Evolutionary conservation across 2,888 invertebrate genomes (phyloP), one percentile per base, ranked within the genome.

Genomic region (Melieria picta): DNA sequence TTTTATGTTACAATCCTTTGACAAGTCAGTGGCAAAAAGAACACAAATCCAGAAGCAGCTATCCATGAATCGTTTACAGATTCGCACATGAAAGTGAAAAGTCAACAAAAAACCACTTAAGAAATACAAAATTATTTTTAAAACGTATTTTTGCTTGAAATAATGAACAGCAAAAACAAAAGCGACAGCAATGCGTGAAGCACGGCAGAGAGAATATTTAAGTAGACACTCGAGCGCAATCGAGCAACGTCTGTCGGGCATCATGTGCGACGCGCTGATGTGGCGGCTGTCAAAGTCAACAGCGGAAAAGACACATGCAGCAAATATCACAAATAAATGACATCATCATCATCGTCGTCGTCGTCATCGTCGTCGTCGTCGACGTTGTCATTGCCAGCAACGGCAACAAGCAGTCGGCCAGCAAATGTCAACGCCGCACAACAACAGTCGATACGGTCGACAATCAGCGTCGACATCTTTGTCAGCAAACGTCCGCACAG

Each of bases 261-360:
- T 30, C 30, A 30, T 30, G 30, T 30, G 30, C 9, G 60, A 61
- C 46, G 67, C 60, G 67, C 60, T 65, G 65, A 64, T 67, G 65
- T 67, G 65, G 68, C 65, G 71, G 65, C 69, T 62, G 69, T 69
- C 69, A 73, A 70, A 70, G 73, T 70, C 70, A 73, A 70, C 66
- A 65, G 68, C 56, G 73, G 62, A 69, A 69, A 62, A 69, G 69
- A 43, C 56, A 62, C 63, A 46, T 46, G 68, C 55, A 52, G 62
- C 62, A 62, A 62, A 30, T 30, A 30, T 30, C 30, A 30, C 30
- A 52, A 67, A 60, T 50, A 67, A 67, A 60, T 67, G 60, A 67
- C 67, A 61, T 60, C 67, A 67, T 60, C 67, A 67, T 67, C 69
- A 70, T 56, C 56, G 58, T 56, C 57, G 58, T 70, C 70, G 46